Evolutionary conservation across 2,888 invertebrate species (phyloP).

Genomic region (Pristionchus arcanus): DNA sequence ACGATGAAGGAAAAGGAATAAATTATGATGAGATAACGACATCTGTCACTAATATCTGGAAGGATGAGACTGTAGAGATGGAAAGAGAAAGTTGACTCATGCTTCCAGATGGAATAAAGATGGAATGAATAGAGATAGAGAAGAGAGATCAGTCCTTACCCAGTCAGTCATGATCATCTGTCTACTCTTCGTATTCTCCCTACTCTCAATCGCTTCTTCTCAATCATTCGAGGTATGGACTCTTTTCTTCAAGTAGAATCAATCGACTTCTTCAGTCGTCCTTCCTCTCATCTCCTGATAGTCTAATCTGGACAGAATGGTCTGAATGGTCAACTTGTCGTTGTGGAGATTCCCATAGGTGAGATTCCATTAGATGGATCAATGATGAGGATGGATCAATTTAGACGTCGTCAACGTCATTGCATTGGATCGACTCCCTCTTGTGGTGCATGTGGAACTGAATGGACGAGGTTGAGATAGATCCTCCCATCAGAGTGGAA

Average conservation of each 20-base stretch:
- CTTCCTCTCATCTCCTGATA: not conserved
- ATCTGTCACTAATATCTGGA: not conserved
- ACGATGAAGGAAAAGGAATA: not conserved
- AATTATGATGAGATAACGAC: not conserved
- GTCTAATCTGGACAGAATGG: slow-evolving; percentile 24
- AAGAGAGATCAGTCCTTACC: not conserved
- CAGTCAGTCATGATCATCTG: not conserved
- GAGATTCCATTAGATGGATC: not conserved
- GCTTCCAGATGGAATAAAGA: slow-evolving; percentile 9
- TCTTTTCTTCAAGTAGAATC: not conserved
- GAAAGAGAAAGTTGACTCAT: not conserved
- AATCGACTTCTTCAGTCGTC: not conserved
- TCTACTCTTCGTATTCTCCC: not conserved
- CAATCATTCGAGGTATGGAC: not conserved
- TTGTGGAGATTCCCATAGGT: slow-evolving; percentile 44
- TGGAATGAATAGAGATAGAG: not conserved
- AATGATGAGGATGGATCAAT: not conserved
- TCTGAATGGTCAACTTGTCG: slow-evolving; percentile 35
- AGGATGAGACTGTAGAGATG: not conserved
- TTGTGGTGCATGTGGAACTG: slow-evolving; percentile 32
- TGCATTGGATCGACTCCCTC: slow-evolving; percentile 28
- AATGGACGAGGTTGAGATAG: slow-evolving; percentile 14
- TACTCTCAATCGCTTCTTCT: not conserved
- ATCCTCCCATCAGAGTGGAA: too few relatives aligned
- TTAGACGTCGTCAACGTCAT: slow-evolving; percentile 50